Evolutionary conservation across 2,888 invertebrate species (phyloP).

Genomic region (Pogonocherus hispidulus): DNA sequence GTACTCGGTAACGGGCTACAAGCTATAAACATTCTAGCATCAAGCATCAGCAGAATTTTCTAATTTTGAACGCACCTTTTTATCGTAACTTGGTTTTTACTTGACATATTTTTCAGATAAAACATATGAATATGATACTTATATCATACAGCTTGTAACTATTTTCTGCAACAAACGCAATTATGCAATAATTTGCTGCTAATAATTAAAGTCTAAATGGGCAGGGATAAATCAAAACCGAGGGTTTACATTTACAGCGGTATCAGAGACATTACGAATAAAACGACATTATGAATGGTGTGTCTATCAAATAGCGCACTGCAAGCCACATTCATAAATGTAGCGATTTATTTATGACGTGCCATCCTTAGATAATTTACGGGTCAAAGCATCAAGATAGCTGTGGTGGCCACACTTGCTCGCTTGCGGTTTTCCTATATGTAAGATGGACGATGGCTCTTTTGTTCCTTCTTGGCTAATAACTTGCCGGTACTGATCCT

Average conservation of each 20-base stretch:
- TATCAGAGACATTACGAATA: constrained; percentile 41
- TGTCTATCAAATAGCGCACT: constrained; percentile 60
- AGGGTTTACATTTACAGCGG: constrained; percentile 37
- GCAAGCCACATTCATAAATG: constrained; percentile 66
- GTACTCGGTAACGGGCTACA: too few species aligned
- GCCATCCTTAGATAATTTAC: constrained; percentile 68
- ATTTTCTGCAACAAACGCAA: too few species aligned
- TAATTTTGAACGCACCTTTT: too few species aligned
- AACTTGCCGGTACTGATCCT: neutral
- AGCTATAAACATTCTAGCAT: too few species aligned
- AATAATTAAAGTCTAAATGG: constrained; percentile 18
- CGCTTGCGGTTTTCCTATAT: constrained; percentile 41
- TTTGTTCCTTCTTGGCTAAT: constrained; percentile 42
- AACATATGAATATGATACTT: too few species aligned
- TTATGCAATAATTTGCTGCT: constrained; percentile 22
- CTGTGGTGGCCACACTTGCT: constrained; percentile 59
- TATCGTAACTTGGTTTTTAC: too few species aligned
- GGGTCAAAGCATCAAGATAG: constrained; percentile 66
- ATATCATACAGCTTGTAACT: too few species aligned
- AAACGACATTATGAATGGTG: constrained; percentile 58
- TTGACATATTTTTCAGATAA: too few species aligned
- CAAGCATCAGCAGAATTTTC: too few species aligned
- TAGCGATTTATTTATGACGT: constrained; percentile 68
- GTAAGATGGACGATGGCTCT: constrained; percentile 37
- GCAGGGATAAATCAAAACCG: constrained; percentile 36